A percentile compares a stretch with the other conserved stretches of the same genome.
Evolutionary conservation across 2,113 vertebrate species (phyloP).

Genomic region (Sinocyclocheilus rhinocerous): DNA sequence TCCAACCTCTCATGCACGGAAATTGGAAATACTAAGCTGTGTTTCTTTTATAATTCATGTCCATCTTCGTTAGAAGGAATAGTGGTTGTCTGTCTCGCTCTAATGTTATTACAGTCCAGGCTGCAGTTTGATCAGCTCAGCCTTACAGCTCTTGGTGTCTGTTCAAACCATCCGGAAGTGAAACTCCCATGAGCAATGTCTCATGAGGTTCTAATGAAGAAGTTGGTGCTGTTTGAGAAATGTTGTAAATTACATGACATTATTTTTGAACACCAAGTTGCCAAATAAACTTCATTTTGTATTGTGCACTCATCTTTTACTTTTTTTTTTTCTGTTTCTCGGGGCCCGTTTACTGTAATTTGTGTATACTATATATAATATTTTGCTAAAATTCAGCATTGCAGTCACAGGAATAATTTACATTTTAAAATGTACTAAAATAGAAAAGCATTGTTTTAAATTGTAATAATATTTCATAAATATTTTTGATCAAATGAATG

Average conservation of each 20-base stretch:
- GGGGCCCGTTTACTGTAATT: not conserved
- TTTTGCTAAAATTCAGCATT: not conserved
- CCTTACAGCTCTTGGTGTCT: not conserved
- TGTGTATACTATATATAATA: not conserved
- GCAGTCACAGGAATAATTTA: not conserved
- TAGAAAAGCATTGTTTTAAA: not conserved
- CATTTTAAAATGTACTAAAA: not conserved
- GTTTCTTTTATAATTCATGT: slow-evolving; percentile 3
- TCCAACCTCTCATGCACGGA: not conserved
- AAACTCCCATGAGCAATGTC: not conserved
- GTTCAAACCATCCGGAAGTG: not conserved
- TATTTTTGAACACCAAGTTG: slow-evolving; percentile 17
- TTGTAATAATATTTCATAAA: not conserved
- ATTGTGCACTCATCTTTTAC: too few species aligned
- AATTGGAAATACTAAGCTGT: not conserved
- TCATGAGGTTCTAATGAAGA: slow-evolving; percentile 8
- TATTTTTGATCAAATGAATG: not conserved
- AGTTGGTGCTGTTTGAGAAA: slow-evolving; percentile 13
- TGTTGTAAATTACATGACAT: not conserved
- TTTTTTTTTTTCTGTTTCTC: too few species aligned
- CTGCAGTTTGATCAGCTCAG: not conserved
- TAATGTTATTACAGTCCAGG: not conserved
- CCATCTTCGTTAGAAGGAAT: not conserved
- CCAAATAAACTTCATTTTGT: not conserved
- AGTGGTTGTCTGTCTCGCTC: not conserved